Evolutionary conservation across 2,888 invertebrate genomes (phyloP), one percentile per base, ranked within the genome.

Genomic region (Hetaerina titia): DNA sequence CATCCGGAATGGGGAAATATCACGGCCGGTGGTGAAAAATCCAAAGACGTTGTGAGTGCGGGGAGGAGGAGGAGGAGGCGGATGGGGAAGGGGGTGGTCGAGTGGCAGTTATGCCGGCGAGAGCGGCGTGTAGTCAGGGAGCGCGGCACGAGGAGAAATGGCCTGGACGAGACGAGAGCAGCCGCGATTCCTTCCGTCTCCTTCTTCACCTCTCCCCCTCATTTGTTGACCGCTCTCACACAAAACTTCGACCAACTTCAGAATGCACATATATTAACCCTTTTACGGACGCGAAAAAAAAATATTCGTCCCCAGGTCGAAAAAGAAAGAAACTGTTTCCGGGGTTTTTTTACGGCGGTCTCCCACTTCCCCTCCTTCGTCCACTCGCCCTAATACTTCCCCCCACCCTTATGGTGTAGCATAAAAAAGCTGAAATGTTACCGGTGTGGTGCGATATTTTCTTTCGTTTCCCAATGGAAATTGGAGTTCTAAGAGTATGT

Each of bases 1-100:
- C 31, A 69, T 25, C 60, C 92, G 45, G 56, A 92, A 69, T 92
- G 92, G 64, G 22, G 56, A 63, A 63, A 69, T 22, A 92, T 92
- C 92, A 19, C 69, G 64, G 22, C 92, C 92, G 5, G 45, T n/a
- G 69, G 56, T 25, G 25, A 25, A 74, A 0, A 74, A 25, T 74
- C 74, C 74, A n/a, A 25, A 74, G 74, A 45, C 45, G 45, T 45
- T 45, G 45, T 2, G 45, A 45, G 45, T 1, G 45, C 19, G 25
- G 17, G 74, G 25, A 6, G 19, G 7, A n/a, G n/a, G 8, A n/a
- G 74, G 25, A 0, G 89, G 9, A 57, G 6, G 17, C 45, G 11
- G 31, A 11, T 45, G 31, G 31, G 31, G 31, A 45, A 45, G 11
- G 81, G 81, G 31, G 13, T 31, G 0, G n/a, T 13, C 1, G 69